Evolutionary conservation across 2,113 vertebrate genomes (phyloP), one percentile per base, ranked within the genome.

Genomic region (Pangasianodon gigas): DNA sequence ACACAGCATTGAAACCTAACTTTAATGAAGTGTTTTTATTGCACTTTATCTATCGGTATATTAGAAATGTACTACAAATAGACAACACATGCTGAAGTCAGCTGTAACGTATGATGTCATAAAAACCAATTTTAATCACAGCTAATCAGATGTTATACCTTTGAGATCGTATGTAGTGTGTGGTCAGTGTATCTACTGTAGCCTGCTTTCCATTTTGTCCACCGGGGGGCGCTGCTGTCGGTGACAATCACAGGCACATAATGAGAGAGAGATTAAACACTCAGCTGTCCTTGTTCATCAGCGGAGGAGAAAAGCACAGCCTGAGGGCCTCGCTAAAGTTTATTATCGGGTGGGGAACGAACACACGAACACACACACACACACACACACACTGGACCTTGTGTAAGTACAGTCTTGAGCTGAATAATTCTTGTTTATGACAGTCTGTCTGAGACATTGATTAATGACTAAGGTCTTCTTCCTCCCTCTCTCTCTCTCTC

Each of bases 371-470:
- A 84, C 56, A 84, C 26, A 86, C 48, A 75, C 51, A 87, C 82
- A 85, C 29, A 58, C 19, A 62, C 32, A 85, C 84, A 85, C 37
- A 81, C 79, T 54, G 80, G 46, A 81, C 87, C 26, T 74, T 71
- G 79, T 44, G 48, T 58, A 84, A 89, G 52, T 89, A 84, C 62
- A 89, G 88, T 58, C 69, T 58, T 69, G 37, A 89, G 13, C 52
- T 8, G 26, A 74, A 89, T 84, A 89, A 84, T 84, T 84, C 65
- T 41, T 89, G 65, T 89, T 74, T 74, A 84, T 46, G 52, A 54
- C 32, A 18, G 46, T 37, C 79, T 67, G 46, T 62, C 87, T 84
- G n/a, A 88, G 77, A 52, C 86, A 77, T 4, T 77, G 86, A 87
- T 58, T 87, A 77, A 82, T 82, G 77, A 69, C 18, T 41, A 41